Base-by-base conservation (phyloP, 2,888 invertebrate genomes). In the Cephus nigrinus region DNA sequence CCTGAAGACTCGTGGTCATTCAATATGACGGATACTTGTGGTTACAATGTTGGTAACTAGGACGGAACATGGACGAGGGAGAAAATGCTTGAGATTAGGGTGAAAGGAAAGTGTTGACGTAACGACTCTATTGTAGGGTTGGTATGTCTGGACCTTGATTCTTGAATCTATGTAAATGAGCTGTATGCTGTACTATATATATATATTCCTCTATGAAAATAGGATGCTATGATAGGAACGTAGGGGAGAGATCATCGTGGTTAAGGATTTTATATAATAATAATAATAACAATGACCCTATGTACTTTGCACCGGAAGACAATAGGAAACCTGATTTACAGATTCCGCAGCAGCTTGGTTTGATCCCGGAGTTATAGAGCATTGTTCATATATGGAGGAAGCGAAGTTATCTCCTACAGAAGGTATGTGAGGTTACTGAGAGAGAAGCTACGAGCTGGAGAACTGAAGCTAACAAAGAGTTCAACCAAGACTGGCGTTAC, bases 41-140 rank as follows among this genome's bases (percentile, higher is more conserved):
- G 23, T 55, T 23, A 74, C 74, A 74, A 74, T 74, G 74, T 12
- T 34, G 74, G 74, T 74, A 74, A 74, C 74, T 74, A 74, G 74
- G 74, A 74, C 74, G 23, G 30, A 31, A 30, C 71, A 71, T 30
- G 71, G 30, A 34, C 33, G 23, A 33, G n/a, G 35, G 74, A 34
- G 74, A 33, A 78, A 71, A 72, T 73, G 80, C 80, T 80, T 76
- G 81, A 80, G 82, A 82, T 78, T 76, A 34, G 72, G 76, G 78
- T 78, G 80, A 82, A 83, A 83, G 81, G 80, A 82, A 79, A 81
- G 80, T 80, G 82, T 83, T 81, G 81, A 83, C 80, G 81, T 80
- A 82, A 81, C 80, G 82, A 83, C 75, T 78, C 80, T 78, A 81
- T 84, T 84, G 83, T 82, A 32, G 68, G 55, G 68, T 69, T 71